These are phyloP conservation scores for Drymonia ruficornis DNA, from an alignment of 2,888 invertebrate species.

Conservation along the genomic window DNA sequence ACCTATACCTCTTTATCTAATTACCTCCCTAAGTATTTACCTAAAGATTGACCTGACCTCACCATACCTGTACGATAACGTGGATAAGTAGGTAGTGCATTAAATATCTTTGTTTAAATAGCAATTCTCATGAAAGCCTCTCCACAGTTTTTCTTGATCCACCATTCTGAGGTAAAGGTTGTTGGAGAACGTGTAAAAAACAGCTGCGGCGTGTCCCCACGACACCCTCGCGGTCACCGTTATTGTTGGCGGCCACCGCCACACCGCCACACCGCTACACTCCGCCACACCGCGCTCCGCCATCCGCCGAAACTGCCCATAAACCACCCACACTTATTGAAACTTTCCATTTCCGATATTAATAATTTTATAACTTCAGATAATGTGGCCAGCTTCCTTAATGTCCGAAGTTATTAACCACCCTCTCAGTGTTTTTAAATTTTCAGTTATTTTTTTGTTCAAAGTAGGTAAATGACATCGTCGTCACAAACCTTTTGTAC, in stretches of 20 bases:
- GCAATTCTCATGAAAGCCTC: constrained; percentile 10
- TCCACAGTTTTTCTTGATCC: constrained; percentile 45
- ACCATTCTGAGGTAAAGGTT: constrained; percentile 63
- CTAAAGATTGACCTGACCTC: too few relatives aligned
- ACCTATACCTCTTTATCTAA: too few relatives aligned
- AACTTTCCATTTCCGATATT: constrained; percentile 53
- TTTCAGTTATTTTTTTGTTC: too few relatives aligned
- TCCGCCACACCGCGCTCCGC: neutral
- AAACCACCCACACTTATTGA: constrained; percentile 70
- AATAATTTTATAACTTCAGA: constrained; percentile 34
- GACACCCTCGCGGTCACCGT: constrained; percentile 77
- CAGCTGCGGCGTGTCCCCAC: constrained; percentile 81
- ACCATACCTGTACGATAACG: too few relatives aligned
- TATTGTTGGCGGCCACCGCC: constrained; percentile 65
- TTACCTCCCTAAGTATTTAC: too few relatives aligned
- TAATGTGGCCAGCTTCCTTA: constrained; percentile 25
- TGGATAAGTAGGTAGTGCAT: too few relatives aligned
- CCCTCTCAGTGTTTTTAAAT: too few relatives aligned
- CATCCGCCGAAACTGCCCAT: constrained; percentile 69
- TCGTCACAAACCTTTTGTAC: too few relatives aligned
- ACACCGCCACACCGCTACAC: constrained; percentile 5
- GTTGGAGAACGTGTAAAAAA: constrained; percentile 84
- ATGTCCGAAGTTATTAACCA: constrained; percentile 6
- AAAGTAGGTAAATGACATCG: too few relatives aligned
- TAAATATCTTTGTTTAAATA: too few relatives aligned